Evolutionary conservation across 2,888 invertebrate genomes (phyloP), one percentile per base, ranked within the genome.

Genomic region (Antitype chi): DNA sequence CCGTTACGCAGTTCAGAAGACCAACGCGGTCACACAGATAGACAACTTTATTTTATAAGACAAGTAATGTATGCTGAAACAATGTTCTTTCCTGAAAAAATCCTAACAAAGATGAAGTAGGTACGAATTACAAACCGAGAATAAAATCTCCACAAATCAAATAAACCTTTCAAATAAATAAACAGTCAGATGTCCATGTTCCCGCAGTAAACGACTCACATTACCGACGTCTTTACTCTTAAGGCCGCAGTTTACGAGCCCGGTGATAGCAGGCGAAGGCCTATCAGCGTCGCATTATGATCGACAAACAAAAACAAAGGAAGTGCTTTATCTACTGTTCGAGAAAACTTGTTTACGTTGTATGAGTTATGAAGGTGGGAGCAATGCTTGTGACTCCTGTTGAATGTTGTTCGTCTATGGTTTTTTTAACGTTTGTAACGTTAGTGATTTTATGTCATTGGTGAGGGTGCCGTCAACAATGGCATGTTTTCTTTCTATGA

Each of bases 231-330:
- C 77, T 78, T 84, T 66, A 75, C 64, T 60, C 49, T 38, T 76
- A 82, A 78, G 74, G 81, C 73, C 17, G 64, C 68, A 75, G 79
- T 84, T 86, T 80, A 86, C 78, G 73, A 76, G 38, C 64, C 32
- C 49, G 75, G 69, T 78, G 83, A 76, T 72, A 38, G 69, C 60
- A 32, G 71, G 52, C 78, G 38, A 60, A 62, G 62, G 57, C 25
- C 81, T 73, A 80, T 80, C 84, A 76, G 67, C 66, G 32, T 43
- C 49, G 59, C 71, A 67, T 76, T 79, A 79, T 74, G 70, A 66
- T 78, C 74, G 57, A 66, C 67, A 78, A 73, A 75, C 75, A 78
- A 81, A 83, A 78, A 74, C 77, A 84, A 83, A 62, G 76, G 66
- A 59, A 80, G 47, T 55, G 59, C 71, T 69, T 57, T 69, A 57